A percentile compares a stretch with the other conserved stretches of the same genome.
These are phyloP conservation scores for Rhabdornis inornatus DNA, from an alignment of 2,113 vertebrate genomes.

Conservation along the genomic window DNA sequence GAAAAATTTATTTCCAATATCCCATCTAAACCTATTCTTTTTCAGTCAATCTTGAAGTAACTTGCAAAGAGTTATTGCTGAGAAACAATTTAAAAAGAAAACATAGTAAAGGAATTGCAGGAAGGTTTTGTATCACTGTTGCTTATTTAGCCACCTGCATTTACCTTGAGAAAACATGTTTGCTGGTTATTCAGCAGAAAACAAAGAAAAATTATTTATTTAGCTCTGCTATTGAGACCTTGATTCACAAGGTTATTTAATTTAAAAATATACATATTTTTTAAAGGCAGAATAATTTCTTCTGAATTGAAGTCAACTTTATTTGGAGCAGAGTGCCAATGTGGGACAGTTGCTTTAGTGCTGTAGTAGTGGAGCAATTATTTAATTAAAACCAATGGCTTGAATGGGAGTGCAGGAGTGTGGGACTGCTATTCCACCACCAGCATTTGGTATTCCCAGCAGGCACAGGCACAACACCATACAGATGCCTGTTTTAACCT, in stretches of 20 bases:
- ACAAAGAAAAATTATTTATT: background rate
- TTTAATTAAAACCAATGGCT: background rate
- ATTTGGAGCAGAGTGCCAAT: background rate
- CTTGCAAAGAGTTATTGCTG: background rate
- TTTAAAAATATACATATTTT: background rate
- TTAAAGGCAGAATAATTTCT: background rate
- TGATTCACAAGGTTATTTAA: background rate
- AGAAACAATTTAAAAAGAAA: background rate
- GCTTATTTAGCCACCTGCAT: background rate
- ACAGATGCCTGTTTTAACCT: background rate
- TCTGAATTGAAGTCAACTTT: background rate
- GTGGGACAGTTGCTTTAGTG: background rate
- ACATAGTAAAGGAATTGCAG: background rate
- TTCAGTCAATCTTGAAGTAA: background rate
- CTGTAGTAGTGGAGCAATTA: background rate
- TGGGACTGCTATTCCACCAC: fast-evolving
- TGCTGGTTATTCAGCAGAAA: background rate
- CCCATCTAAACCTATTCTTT: background rate
- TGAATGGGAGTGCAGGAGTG: background rate
- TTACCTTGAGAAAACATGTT: background rate
- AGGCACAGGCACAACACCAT: background rate
- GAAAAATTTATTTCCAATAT: background rate
- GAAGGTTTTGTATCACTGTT: background rate
- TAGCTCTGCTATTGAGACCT: background rate
- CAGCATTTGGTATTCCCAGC: background rate